Percentiles rank a stretch among this genome's conserved stretches.
These are phyloP conservation scores for Amazona guildingii DNA, from an alignment of 2,113 vertebrate genomes.

Conservation along the genomic window DNA sequence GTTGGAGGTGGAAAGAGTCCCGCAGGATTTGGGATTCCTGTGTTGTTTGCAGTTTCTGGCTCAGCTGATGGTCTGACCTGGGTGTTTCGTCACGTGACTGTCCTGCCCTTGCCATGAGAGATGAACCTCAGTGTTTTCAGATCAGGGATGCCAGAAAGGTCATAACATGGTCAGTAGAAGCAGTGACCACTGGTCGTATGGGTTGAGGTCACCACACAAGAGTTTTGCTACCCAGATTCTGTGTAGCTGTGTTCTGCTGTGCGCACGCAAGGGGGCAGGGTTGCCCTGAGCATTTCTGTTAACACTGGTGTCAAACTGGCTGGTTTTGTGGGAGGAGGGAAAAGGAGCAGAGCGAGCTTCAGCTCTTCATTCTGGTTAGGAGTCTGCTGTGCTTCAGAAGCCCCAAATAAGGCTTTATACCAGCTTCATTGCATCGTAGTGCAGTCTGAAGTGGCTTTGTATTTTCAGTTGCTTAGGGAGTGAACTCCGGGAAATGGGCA, in stretches of 20 bases:
- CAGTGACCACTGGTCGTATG: fast-evolving
- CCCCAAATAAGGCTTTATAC: background rate
- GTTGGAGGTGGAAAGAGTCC: background rate
- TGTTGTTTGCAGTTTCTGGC: background rate
- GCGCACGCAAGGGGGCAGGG: background rate
- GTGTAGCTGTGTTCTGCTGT: background rate
- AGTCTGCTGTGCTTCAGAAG: background rate
- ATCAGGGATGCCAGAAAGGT: background rate
- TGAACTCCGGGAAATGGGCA: background rate
- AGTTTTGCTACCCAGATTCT: background rate
- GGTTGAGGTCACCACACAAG: background rate
- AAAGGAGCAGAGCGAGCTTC: background rate
- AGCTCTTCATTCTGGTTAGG: background rate
- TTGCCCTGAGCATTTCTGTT: background rate
- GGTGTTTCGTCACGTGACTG: background rate
- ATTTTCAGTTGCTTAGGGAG: background rate
- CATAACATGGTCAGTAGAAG: background rate
- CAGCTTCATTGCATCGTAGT: background rate
- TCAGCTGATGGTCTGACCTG: background rate
- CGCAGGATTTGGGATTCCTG: background rate
- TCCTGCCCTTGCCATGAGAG: background rate
- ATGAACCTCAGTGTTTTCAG: background rate
- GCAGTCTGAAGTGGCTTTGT: background rate
- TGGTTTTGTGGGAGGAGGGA: background rate
- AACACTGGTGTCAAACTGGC: background rate